Evolutionary conservation across 2,797 vertebrate genomes (phyloP).

Genomic region (Somateria mollissima): DNA sequence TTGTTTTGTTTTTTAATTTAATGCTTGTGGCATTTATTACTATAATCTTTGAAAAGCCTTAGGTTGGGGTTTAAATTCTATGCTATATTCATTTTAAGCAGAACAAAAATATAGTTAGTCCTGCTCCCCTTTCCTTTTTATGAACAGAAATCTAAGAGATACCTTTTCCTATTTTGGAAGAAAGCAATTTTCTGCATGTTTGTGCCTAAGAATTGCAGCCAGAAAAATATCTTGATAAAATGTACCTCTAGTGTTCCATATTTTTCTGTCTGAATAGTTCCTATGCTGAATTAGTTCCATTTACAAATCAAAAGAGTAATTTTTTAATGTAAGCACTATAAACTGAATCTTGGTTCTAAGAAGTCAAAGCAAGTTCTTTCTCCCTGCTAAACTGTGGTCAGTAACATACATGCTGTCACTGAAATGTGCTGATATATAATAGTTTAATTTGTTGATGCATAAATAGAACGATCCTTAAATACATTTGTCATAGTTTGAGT

Average conservation of each 20-base stretch:
- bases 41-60: conserved; percentile 1
- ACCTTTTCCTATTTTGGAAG: conserved; percentile 16
- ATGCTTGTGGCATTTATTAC: not conserved
- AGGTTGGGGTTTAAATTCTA: conserved; percentile 21
- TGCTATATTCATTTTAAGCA: conserved; percentile 27
- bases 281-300: not conserved
- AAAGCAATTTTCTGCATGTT: conserved; percentile 44
- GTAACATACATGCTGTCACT: not conserved
- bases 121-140: conserved; percentile 28
- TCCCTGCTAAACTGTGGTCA: not conserved
- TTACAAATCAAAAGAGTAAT: not conserved
- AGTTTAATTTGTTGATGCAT: not conserved
- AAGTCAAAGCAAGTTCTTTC: not conserved
- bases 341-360: not conserved
- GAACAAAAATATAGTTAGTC: conserved; percentile 43
- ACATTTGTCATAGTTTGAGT: not conserved
- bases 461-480: not conserved
- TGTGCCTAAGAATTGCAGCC: not conserved
- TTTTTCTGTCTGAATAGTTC: conserved; percentile 1
- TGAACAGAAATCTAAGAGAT: not conserved
- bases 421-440: not conserved
- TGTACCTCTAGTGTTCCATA: not conserved
- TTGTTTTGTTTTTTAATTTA: not conserved
- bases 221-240: not conserved
- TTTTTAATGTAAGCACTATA: not conserved